Evolutionary conservation across 2,113 vertebrate species (phyloP).

Genomic region (Zosterops pallidus): DNA sequence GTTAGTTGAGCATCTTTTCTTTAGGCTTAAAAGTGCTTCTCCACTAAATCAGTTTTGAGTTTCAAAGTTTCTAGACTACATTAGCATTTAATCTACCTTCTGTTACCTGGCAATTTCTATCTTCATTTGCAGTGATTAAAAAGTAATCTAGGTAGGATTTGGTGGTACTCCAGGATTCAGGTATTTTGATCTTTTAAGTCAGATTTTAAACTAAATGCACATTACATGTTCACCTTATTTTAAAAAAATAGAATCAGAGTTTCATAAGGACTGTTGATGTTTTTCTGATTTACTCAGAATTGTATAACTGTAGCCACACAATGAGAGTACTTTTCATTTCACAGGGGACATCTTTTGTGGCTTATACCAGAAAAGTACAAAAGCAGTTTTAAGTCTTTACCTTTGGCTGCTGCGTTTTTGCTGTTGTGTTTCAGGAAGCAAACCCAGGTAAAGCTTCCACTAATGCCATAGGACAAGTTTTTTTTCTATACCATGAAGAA

Average conservation of each 20-base stretch:
- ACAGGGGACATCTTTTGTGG: background rate
- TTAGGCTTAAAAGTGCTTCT: background rate
- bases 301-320: background rate
- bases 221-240: background rate
- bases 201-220: slow-evolving; percentile 22
- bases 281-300: background rate
- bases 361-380: background rate
- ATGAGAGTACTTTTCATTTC: background rate
- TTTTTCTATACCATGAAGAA: background rate
- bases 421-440: background rate
- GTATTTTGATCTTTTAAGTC: slow-evolving; percentile 8
- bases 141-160: slow-evolving; percentile 32
- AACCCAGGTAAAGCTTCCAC: background rate
- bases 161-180: background rate
- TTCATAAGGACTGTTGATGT: background rate
- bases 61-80: background rate
- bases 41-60: background rate
- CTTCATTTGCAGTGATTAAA: slow-evolving; percentile 23
- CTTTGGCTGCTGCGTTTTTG: rapidly evolving
- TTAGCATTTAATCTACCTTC: slow-evolving; percentile 10
- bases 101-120: background rate
- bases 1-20: background rate
- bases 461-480: background rate
- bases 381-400: background rate
- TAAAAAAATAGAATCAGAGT: background rate